Evolutionary conservation across 2,113 vertebrate species (phyloP), one percentile per base, ranked within the genome.

Genomic region (Candoia aspera): DNA sequence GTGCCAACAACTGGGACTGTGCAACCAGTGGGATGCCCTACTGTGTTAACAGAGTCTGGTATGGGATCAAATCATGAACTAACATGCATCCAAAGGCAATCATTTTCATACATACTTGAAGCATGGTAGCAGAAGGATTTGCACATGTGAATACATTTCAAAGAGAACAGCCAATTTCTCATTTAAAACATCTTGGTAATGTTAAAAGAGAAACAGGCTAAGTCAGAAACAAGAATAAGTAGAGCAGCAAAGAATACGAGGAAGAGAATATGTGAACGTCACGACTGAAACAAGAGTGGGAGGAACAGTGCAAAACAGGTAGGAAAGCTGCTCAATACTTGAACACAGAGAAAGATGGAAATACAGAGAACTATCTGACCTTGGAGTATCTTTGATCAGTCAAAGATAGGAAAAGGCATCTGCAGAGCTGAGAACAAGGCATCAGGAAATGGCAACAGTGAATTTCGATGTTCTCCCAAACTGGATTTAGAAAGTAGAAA

Each of bases 311-410:
- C 55, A 87, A 86, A 26, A 1, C 15, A 64, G 26, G 62, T 26
- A 24, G 84, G 90, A 8, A 0, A 33, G 87, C 57, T 92, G 49
- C 88, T 86, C 6, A 86, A 23, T 49, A 84, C 84, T 87, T 57
- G 8, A 0, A 91, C 24, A 0, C 0, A 0, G 8, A 62, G 33
- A 2, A 89, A 49, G 4, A 60, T 55, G 59, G 15, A 42, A 42
- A 49, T 26, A n/a, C 21, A 57, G 26, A 86, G 19, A 54, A 13
- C 49, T 2, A 55, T 59, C 73, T 58, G 73, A 79, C 90, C 42
- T 86, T 90, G 55, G 29, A 55, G 0, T 23, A 59, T 88, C 46
- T 24, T 13, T 59, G 53, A 91, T 91, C 87, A 95, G 91, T 21
- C 58, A 21, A 10, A 24, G 79, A 42, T 93, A 92, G 54, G 88